Base-by-base conservation (phyloP, 2,797 vertebrate genomes). In the Centroberyx gerrardi region DNA sequence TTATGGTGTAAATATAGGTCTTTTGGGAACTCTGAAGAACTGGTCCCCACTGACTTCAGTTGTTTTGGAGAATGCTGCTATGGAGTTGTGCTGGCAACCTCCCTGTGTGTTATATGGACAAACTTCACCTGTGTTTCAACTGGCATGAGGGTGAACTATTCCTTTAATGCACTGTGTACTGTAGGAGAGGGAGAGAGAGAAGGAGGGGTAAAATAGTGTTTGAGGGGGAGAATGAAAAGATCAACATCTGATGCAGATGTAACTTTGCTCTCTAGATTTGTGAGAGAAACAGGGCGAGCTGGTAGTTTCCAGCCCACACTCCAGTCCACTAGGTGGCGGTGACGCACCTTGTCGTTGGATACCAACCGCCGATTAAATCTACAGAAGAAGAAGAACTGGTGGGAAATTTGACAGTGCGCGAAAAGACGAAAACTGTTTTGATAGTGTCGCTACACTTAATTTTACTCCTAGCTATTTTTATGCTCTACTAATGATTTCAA, bases 351-450 rank as follows among this genome's bases (percentile, higher is more conserved):
- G 4, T 10, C 0, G 12, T 3, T 6, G 28, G 14, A 8, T 49
- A 0, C 6, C 6, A 12, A 5, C 28, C 1, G 2, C 10, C 1
- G 2, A 1, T 2, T 36, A 3, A 2, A 7, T 27, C 0, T 6
- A 18, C 0, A 52, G 52, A 87, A 81, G 73, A 90, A 82, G 74
- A 82, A 74, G 62, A 79, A 10, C 3, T 64, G 85, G 92, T 88
- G 93, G 91, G 92, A 93, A 91, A 87, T 92, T 93, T 91, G 86
- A 93, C 63, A 77, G 48, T 66, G 68, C 59, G 76, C 66, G 10
- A 56, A 7, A 31, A 15, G 40, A 15, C 15, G 36, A 44, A 10
- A 4, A 8, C 5, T 17, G 27, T 17, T 31, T 10, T 28, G 2
- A 8, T 3, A 46, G 18, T 56, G 22, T 22, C 22, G 22, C 18